Percentiles rank a stretch among this genome's conserved stretches.
phyloP scores from a whole-genome alignment of 64 coral and sea anemone genomes.

The Dendrophyllia cribrosa region DNA sequence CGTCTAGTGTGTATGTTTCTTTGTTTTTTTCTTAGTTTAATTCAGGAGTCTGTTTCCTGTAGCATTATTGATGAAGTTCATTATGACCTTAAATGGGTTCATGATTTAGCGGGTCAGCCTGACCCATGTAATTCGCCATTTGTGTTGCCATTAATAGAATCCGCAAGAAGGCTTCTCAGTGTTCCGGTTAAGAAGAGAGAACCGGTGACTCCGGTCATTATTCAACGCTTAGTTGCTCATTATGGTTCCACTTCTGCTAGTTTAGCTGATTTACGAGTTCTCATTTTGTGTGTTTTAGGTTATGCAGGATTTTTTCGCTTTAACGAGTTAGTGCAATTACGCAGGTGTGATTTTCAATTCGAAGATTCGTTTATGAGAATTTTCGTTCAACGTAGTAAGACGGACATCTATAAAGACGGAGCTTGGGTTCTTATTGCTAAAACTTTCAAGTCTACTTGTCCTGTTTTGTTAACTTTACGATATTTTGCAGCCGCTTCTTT shows the following conservation, averaged over 20 bases:
- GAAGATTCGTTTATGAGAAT: slow-evolving; percentile 30
- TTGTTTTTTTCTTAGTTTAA: slow-evolving; percentile 21
- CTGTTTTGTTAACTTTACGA: not conserved
- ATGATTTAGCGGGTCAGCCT: not conserved
- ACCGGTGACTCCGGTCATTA: not conserved
- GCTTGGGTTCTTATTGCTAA: slow-evolving; percentile 20
- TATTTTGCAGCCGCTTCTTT: not conserved
- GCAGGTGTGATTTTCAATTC: slow-evolving; percentile 25
- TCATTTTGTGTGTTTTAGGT: no score
- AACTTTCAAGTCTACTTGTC: not conserved
- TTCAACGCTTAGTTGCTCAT: no score
- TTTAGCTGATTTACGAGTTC: no score
- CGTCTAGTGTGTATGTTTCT: slow-evolving; percentile 3
- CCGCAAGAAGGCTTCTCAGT: not conserved
- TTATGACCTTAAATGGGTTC: not conserved
- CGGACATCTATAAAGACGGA: not conserved
- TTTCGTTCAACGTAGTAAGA: not conserved
- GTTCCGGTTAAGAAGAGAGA: not conserved
- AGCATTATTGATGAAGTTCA: no score
- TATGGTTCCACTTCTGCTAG: no score
- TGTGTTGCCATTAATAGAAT: not conserved
- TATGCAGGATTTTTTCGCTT: not conserved
- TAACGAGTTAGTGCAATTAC: not conserved
- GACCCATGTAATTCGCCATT: not conserved
- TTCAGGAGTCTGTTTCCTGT: not conserved